These are phyloP conservation scores for Littorina saxatilis DNA, from an alignment of 1,140 invertebrate genomes.

Conservation along the genomic window DNA sequence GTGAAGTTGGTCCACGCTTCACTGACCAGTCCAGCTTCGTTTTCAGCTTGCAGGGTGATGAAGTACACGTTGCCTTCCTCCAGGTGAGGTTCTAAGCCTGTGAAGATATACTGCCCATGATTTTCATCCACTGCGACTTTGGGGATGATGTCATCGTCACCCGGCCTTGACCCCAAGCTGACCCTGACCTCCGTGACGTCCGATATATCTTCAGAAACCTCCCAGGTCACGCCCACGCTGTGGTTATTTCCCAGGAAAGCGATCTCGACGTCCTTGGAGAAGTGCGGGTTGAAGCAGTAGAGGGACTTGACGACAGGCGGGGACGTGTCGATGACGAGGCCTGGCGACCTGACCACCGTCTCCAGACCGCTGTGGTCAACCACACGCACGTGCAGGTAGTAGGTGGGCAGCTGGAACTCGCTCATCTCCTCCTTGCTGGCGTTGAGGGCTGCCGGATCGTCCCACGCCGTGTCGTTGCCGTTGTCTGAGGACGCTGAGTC, in stretches of 20 bases:
- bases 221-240: slow-evolving; percentile 51
- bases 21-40: slow-evolving; percentile 37
- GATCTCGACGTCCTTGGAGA: slow-evolving; percentile 43
- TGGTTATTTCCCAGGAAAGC: slow-evolving; percentile 45
- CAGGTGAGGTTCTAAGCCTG: not conserved
- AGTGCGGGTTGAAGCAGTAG: slow-evolving; percentile 44
- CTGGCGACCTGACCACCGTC: slow-evolving; percentile 40
- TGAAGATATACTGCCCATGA: slow-evolving; percentile 1
- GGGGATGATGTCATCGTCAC: slow-evolving; percentile 1
- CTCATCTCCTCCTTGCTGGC: not conserved
- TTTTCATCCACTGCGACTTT: not conserved
- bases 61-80: slow-evolving; percentile 35
- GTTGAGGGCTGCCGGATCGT: not conserved
- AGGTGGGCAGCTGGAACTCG: slow-evolving; percentile 38
- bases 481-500: not conserved
- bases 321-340: slow-evolving; percentile 49
- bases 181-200: slow-evolving; percentile 27
- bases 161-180: slow-evolving; percentile 32
- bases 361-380: slow-evolving; percentile 48
- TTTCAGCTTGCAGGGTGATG: slow-evolving; percentile 38
- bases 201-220: slow-evolving; percentile 37
- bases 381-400: slow-evolving; percentile 45
- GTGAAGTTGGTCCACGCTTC: slow-evolving; percentile 48
- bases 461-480: not conserved
- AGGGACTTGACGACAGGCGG: slow-evolving; percentile 46